Base-by-base conservation (phyloP, 2,113 vertebrate species). In the Lepus timidus region DNA sequence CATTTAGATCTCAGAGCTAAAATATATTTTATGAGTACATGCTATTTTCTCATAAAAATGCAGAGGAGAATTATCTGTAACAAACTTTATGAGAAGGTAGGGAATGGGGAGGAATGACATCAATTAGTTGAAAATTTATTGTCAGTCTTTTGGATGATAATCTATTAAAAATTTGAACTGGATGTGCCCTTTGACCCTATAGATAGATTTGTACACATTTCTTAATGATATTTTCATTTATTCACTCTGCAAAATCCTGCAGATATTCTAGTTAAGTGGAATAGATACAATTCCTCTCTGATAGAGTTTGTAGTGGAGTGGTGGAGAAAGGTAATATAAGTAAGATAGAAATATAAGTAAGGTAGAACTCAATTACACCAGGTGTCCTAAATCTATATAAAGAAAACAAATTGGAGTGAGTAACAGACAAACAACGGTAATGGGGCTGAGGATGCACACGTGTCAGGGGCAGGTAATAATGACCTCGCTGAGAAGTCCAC, bases 21-120 rank as follows among this genome's bases (percentile, higher is more conserved):
- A 85, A 61, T 85, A 36, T 52, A 16, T 49, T 87, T 92, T 44
- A 73, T 22, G 55, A 33, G 51, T 58, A 8, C 19, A 22, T 65
- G 67, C 25, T 58, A 22, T 73, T 82, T 92, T 88, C 68, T 75
- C 31, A 88, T 81, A 70, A 20, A 88, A 93, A 75, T 88, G 31
- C 22, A 71, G 36, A 33, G 90, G 84, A 81, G 3, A 67, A 85
- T 80, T 81, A 67, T 10, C 44, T 29, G 27, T 44, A 67, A 73
- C n/a, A 67, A 93, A 78, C 44, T 6, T 79, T 81, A 74, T 62
- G 64, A 1, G 67, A 49, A 17, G 14, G 19, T 36, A 3, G 14
- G 14, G 44, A 3, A 49, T 9, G 9, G 74, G 7, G 29, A 79
- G 14, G 17, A 29, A 44, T 75, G n/a, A 65, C 39, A 6, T 55